phyloP scores from a whole-genome alignment of 1,140 invertebrate genomes.

The Micrasema minimum region DNA sequence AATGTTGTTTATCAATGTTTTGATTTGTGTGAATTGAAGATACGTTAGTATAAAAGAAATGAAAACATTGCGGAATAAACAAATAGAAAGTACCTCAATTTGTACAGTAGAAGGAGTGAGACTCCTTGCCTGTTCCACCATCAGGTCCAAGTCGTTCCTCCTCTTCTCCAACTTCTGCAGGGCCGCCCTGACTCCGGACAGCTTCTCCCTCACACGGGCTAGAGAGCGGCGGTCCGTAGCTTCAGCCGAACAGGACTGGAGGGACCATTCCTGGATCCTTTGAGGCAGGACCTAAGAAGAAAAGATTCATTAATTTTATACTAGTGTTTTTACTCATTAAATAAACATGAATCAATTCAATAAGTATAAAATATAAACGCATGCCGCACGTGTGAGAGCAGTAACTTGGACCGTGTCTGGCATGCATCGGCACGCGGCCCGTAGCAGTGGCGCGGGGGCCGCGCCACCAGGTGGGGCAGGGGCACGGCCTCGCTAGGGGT shows the following conservation, averaged over 20 bases:
- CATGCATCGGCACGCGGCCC: slow-evolving; percentile 86
- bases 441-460: slow-evolving; percentile 83
- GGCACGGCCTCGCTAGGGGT: slow-evolving; percentile 58
- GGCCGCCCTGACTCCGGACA: slow-evolving; percentile 78
- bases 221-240: slow-evolving; percentile 85
- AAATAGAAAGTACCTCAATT: slow-evolving; percentile 41
- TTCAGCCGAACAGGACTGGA: slow-evolving; percentile 89
- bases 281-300: slow-evolving; percentile 80
- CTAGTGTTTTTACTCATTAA: background rate
- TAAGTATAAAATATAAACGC: slow-evolving; percentile 67
- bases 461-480: slow-evolving; percentile 60
- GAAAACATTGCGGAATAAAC: background rate
- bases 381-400: slow-evolving; percentile 95
- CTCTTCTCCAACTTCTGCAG: slow-evolving; percentile 82
- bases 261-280: slow-evolving; percentile 93
- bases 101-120: slow-evolving; percentile 56
- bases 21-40: too few species aligned
- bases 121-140: slow-evolving; percentile 81
- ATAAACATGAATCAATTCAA: background rate
- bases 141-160: slow-evolving; percentile 81
- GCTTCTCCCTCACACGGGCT: slow-evolving; percentile 83
- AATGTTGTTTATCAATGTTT: too few species aligned
- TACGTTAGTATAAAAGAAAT: too few species aligned
- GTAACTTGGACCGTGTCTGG: slow-evolving; percentile 89
- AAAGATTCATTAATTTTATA: background rate